phyloP scores from a whole-genome alignment of 1,140 invertebrate genomes.

The Pogonomyrmex californicus region DNA sequence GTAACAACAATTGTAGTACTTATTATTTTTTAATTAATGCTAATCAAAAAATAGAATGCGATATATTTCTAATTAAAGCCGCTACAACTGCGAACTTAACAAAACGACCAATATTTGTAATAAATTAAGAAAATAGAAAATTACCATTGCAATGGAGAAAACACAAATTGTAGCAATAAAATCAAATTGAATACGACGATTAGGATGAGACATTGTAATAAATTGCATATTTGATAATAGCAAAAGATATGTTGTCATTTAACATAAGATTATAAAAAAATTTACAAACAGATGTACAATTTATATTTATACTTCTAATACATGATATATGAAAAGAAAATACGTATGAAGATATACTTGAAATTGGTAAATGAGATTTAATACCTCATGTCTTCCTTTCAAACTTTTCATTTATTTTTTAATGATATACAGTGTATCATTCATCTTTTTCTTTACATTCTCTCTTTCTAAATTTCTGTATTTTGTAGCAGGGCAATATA shows the following conservation, averaged over 20 bases:
- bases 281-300: slow-evolving; percentile 40
- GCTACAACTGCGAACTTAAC: slow-evolving; percentile 12
- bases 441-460: slow-evolving; percentile 53
- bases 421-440: slow-evolving; percentile 28
- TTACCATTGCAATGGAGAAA: neutral
- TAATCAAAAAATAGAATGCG: slow-evolving; percentile 18
- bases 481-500: slow-evolving; percentile 33
- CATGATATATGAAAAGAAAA: slow-evolving; percentile 13
- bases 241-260: slow-evolving; percentile 14
- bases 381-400: neutral
- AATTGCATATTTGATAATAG: slow-evolving; percentile 17
- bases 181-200: slow-evolving; percentile 19
- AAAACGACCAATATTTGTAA: slow-evolving; percentile 16
- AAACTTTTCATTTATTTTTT: slow-evolving; percentile 51
- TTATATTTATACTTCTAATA: slow-evolving; percentile 49
- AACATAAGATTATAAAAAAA: slow-evolving; percentile 10
- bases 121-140: slow-evolving; percentile 9
- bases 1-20: slow-evolving; percentile 19
- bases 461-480: slow-evolving; percentile 58
- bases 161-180: slow-evolving; percentile 38
- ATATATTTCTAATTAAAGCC: slow-evolving; percentile 11
- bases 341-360: slow-evolving; percentile 39
- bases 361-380: slow-evolving; percentile 27
- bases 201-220: neutral
- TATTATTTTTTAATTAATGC: slow-evolving; percentile 37